Percentiles rank a stretch among this genome's conserved stretches.
phyloP scores from a whole-genome alignment of 2,888 invertebrate genomes.

The Ernsta delagoae region DNA sequence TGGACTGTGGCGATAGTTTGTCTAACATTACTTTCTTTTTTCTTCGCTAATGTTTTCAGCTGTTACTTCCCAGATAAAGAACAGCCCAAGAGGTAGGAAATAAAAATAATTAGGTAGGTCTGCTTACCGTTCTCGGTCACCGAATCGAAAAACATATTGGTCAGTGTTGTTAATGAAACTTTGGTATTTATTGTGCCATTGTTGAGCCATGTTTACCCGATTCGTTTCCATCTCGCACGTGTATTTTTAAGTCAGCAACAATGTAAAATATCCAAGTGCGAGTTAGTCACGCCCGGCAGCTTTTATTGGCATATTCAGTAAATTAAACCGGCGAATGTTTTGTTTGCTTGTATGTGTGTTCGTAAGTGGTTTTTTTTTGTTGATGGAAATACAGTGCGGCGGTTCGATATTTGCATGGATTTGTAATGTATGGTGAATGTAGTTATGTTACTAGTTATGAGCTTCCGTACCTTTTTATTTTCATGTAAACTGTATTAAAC shows the following conservation, averaged over 20 bases:
- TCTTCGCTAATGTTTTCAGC: too few relatives aligned
- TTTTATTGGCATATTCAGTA: slow-evolving; percentile 52
- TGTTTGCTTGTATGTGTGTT: slow-evolving; percentile 36
- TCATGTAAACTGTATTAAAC: too few relatives aligned
- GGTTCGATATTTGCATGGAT: background rate
- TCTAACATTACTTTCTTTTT: too few relatives aligned
- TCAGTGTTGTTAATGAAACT: slow-evolving; percentile 26
- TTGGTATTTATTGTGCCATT: slow-evolving; percentile 47
- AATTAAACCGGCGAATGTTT: slow-evolving; percentile 46
- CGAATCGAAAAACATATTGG: slow-evolving; percentile 9
- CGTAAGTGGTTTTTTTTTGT: slow-evolving; percentile 13
- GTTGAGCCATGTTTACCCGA: slow-evolving; percentile 50
- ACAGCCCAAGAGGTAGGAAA: background rate
- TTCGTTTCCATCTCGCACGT: slow-evolving; percentile 38
- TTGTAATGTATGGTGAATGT: background rate
- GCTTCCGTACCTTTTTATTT: too few relatives aligned
- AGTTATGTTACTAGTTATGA: too few relatives aligned
- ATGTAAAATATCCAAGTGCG: slow-evolving; percentile 39
- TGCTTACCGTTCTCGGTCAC: background rate
- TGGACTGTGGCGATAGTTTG: too few relatives aligned
- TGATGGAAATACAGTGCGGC: slow-evolving; percentile 1
- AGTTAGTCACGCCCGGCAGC: slow-evolving; percentile 54
- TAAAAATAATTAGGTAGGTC: background rate
- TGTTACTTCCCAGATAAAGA: too few relatives aligned
- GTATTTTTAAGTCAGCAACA: slow-evolving; percentile 52